Conservation (phyloP, 2,113 vertebrate species). For the Nicator chloris region DNA sequence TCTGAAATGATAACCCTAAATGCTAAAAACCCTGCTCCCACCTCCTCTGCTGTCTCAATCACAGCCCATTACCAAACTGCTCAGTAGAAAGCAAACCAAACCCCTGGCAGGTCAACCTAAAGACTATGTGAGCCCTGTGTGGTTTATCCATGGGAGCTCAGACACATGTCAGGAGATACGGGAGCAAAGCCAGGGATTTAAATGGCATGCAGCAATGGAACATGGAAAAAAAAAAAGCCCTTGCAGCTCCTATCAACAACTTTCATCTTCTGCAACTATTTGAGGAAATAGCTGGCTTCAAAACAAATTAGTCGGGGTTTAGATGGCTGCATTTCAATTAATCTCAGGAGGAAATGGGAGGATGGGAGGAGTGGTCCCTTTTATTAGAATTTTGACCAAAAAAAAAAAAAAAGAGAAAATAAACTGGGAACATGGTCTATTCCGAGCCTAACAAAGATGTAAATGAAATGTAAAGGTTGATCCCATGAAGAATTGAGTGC, state of each 20-base stretch:
- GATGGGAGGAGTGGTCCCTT: not conserved
- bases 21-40: not conserved
- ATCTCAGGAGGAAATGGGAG: slow-evolving; percentile 25
- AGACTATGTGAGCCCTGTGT: not conserved
- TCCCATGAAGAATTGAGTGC: not conserved
- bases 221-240: not conserved
- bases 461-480: not conserved
- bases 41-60: not conserved
- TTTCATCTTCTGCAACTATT: slow-evolving; percentile 31
- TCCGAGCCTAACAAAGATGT: not conserved
- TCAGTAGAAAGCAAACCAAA: not conserved
- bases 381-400: not conserved
- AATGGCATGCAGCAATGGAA: not conserved
- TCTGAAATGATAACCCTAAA: not conserved
- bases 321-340: slow-evolving; percentile 40
- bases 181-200: slow-evolving; percentile 28
- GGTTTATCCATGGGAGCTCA: not conserved
- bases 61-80: not conserved
- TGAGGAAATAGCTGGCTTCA: slow-evolving; percentile 52
- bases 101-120: not conserved
- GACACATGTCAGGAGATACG: not conserved
- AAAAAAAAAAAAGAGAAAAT: not conserved
- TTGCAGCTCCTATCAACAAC: slow-evolving; percentile 20
- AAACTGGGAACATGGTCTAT: not conserved
- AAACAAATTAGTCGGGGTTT: slow-evolving; percentile 42